A percentile compares a stretch with the other conserved stretches of the same genome.
Evolutionary conservation across 2,113 vertebrate genomes (phyloP).

Genomic region (Butorides virescens): DNA sequence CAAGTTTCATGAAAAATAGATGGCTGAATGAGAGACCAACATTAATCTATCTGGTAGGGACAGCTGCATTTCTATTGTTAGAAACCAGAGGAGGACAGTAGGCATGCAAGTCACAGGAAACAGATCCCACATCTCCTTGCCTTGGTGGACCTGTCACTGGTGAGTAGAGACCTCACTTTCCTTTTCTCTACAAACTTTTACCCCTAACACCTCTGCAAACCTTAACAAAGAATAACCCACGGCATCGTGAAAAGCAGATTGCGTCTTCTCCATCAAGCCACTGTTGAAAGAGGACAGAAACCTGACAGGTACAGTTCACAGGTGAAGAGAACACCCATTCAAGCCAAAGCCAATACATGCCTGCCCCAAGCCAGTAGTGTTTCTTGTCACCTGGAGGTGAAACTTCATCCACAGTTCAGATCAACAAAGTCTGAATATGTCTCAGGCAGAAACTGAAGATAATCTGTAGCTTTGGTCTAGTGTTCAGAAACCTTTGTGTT

Average conservation of each 20-base stretch:
- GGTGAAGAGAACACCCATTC: background rate
- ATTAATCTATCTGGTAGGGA: slow-evolving; percentile 34
- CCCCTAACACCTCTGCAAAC: background rate
- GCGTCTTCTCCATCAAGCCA: background rate
- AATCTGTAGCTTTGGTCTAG: background rate
- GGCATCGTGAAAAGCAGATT: background rate
- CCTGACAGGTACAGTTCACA: background rate
- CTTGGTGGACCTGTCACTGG: background rate
- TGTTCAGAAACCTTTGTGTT: background rate
- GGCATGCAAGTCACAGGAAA: background rate
- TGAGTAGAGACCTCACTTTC: background rate
- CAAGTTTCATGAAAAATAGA: slow-evolving; percentile 51
- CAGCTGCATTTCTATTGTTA: slow-evolving; percentile 44
- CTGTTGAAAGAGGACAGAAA: background rate
- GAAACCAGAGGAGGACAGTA: background rate
- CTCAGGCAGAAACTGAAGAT: background rate
- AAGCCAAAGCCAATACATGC: background rate
- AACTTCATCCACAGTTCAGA: background rate
- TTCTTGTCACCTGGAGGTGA: background rate
- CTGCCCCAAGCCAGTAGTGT: background rate
- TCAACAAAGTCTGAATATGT: background rate
- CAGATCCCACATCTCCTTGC: background rate
- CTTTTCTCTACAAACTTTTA: background rate
- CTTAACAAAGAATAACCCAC: background rate
- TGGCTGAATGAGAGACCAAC: slow-evolving; percentile 34